A percentile compares a stretch with the other conserved stretches of the same genome.
phyloP scores from a whole-genome alignment of 2,113 vertebrate species.

The Rana temporaria region DNA sequence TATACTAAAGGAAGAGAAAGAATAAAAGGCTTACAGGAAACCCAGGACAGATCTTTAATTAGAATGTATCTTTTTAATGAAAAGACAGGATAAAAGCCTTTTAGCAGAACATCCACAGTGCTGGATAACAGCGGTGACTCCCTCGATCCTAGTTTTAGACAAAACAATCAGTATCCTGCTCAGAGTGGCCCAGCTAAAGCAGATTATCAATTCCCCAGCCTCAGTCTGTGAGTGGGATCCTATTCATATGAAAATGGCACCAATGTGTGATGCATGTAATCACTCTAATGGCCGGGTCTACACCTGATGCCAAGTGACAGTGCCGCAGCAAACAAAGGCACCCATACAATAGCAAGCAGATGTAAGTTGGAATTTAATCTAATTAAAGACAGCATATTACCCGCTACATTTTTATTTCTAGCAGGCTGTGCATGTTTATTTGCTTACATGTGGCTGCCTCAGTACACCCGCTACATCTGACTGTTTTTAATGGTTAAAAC shows the following conservation, averaged over 20 bases:
- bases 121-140: not conserved
- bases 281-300: slow-evolving; percentile 29
- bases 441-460: not conserved
- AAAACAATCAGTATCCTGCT: slow-evolving; percentile 22
- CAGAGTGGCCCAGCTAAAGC: slow-evolving; percentile 4
- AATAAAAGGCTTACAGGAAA: not conserved
- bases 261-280: slow-evolving; percentile 44
- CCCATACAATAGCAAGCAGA: slow-evolving; percentile 10
- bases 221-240: slow-evolving; percentile 23
- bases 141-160: slow-evolving; percentile 12
- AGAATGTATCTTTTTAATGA: not conserved
- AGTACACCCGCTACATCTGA: no score
- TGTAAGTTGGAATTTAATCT: slow-evolving; percentile 2
- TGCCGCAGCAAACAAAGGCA: slow-evolving; percentile 14
- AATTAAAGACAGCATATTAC: slow-evolving; percentile 7
- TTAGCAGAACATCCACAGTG: not conserved
- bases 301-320: slow-evolving; percentile 44
- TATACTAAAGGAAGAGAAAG: not conserved
- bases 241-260: slow-evolving; percentile 50
- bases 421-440: not conserved
- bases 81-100: slow-evolving; percentile 15
- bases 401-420: not conserved
- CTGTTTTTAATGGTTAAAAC: no score
- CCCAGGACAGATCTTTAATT: not conserved
- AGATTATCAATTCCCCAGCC: slow-evolving; percentile 37